Percentiles rank a stretch among this genome's conserved stretches.
phyloP scores from a whole-genome alignment of 2,888 invertebrate species.

The Ferdinandea cuprea region DNA sequence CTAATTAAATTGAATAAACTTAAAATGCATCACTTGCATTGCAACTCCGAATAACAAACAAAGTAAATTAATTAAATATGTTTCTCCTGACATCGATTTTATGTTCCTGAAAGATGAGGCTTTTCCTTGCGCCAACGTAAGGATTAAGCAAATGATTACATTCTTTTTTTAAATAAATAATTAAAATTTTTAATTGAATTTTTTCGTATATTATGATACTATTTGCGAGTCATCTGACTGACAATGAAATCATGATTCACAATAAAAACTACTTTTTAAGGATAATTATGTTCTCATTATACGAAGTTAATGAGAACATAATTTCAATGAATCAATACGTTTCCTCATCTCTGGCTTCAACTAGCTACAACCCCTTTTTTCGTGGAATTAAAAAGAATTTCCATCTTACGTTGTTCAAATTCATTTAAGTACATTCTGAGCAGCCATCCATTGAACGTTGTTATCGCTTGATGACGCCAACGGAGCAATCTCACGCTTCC shows the following conservation, averaged over 20 bases:
- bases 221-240: too few species aligned
- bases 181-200: background rate
- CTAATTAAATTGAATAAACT: too few species aligned
- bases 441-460: background rate
- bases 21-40: too few species aligned
- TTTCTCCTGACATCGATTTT: background rate
- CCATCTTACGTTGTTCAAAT: too few species aligned
- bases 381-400: too few species aligned
- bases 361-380: too few species aligned
- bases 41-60: too few species aligned
- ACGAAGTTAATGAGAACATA: conserved; percentile 43
- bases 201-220: too few species aligned
- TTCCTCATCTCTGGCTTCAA: background rate
- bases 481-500: conserved; percentile 11
- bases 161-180: background rate
- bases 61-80: too few species aligned
- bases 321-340: conserved; percentile 57
- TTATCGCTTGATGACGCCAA: conserved; percentile 19
- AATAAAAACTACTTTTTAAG: background rate
- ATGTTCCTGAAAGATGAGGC: background rate
- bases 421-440: background rate
- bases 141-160: background rate
- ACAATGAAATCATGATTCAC: background rate
- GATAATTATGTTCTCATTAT: too few species aligned
- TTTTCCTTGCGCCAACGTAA: background rate